These are phyloP conservation scores for Macropodus opercularis DNA, from an alignment of 2,797 vertebrate genomes.

Conservation along the genomic window DNA sequence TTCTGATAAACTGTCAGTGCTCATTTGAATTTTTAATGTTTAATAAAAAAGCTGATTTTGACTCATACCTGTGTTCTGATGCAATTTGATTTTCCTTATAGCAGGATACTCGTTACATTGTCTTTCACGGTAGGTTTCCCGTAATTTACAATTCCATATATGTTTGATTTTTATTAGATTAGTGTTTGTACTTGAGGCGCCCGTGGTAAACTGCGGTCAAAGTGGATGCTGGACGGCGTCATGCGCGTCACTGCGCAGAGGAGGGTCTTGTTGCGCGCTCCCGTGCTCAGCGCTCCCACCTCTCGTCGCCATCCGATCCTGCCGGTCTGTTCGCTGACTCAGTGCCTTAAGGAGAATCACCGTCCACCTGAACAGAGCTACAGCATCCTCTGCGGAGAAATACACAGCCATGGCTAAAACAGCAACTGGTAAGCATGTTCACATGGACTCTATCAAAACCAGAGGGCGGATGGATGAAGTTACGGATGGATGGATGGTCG, in stretches of 20 bases:
- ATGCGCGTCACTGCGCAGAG: constrained; percentile 54
- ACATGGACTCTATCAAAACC: neutral
- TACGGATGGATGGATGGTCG: neutral
- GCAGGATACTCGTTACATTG: no score
- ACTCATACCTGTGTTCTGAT: no score
- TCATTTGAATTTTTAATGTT: no score
- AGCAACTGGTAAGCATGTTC: constrained; percentile 77
- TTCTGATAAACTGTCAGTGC: no score
- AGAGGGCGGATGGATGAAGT: neutral
- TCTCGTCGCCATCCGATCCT: constrained; percentile 61
- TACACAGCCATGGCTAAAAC: constrained; percentile 82
- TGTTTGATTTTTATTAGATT: no score
- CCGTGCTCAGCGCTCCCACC: constrained; percentile 64
- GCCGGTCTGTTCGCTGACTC: constrained; percentile 81
- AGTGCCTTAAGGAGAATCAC: constrained; percentile 84
- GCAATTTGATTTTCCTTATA: no score
- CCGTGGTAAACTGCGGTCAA: no score
- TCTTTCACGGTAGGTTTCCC: no score
- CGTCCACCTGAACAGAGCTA: constrained; percentile 70
- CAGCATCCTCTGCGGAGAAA: constrained; percentile 69
- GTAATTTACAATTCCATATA: no score
- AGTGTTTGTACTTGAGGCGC: no score
- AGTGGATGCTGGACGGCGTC: no score
- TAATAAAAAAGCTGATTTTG: no score
- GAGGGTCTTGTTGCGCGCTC: constrained; percentile 74